Evolutionary conservation across 2,113 vertebrate genomes (phyloP).

Genomic region (Electrona antarctica): DNA sequence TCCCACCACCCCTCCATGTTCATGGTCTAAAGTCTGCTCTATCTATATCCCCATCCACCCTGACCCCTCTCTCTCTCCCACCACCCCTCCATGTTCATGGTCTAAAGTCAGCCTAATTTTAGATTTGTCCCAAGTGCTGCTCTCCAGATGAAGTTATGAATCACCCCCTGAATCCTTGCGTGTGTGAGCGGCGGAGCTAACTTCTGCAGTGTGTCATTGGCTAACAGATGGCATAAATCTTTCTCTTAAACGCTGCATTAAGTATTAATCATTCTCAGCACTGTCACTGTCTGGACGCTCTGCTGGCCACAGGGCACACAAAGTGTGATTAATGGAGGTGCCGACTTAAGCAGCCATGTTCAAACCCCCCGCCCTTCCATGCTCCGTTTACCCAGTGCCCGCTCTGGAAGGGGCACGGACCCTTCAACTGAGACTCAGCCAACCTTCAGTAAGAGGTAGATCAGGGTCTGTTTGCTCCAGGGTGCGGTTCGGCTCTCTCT

Average conservation of each 20-base stretch:
- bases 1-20: no score
- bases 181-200: no score
- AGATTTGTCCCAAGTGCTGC: slow-evolving; percentile 74
- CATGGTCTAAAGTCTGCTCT: slow-evolving; percentile 54
- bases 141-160: slow-evolving; percentile 79
- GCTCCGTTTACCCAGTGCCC: no score
- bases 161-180: slow-evolving; percentile 71
- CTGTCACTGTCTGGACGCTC: slow-evolving; percentile 75
- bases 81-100: no score
- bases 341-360: slow-evolving; percentile 69
- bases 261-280: slow-evolving; percentile 84
- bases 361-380: slow-evolving; percentile 19
- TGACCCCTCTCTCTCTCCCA: no score
- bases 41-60: slow-evolving; percentile 45
- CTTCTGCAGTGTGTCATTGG: slow-evolving; percentile 58
- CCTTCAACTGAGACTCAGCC: no score
- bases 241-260: slow-evolving; percentile 83
- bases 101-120: slow-evolving; percentile 72
- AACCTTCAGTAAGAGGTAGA: slow-evolving; percentile 16
- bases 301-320: slow-evolving; percentile 62
- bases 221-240: slow-evolving; percentile 86
- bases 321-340: slow-evolving; percentile 83
- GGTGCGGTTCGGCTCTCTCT: neutral
- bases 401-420: no score
- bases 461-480: slow-evolving; percentile 23